Base-by-base conservation (phyloP, 2,888 invertebrate genomes). In the Ectropis crepuscularia region DNA sequence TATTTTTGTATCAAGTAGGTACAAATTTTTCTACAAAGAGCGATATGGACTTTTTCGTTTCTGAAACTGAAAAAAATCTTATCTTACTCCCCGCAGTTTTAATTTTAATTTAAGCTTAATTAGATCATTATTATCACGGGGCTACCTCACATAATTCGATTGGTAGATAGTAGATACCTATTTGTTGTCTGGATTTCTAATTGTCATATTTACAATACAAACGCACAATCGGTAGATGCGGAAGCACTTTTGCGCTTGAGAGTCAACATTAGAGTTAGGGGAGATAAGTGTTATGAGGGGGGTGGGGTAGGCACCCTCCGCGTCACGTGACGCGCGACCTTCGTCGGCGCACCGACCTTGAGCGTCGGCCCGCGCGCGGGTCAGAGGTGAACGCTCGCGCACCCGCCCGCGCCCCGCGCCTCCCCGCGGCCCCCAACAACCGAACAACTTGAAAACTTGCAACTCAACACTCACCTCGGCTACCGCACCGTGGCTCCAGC, bases 291-390 rank as follows among this genome's bases (percentile, higher is more conserved):
- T 70, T 74, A 59, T 57, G 53, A 57, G 76, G 57, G 57, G 67
- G 73, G 77, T 81, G 93, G 93, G 93, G 90, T 87, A 81, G 82
- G 86, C 90, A 90, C 87, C 93, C 94, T 93, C 88, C 74, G 78
- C 82, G 86, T 89, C 89, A 88, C 88, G 88, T 87, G 91, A 90
- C 85, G 74, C 74, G 85, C 90, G 92, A 92, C 92, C 92, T 92
- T 92, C 92, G 90, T 86, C 90, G 86, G 92, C 90, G 89, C 90
- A 90, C 89, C 92, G 92, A 92, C 92, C 92, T 92, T 92, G 92
- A 89, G 90, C 86, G 84, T 85, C 89, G 89, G 43, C 85, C 87
- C 90, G 88, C 87, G 84, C 87, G 88, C 92, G 91, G 92, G 92
- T 92, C 92, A 92, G 92, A 92, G 92, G 92, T 92, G 91, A 91